Percentiles rank a stretch among this genome's conserved stretches.
Conservation (phyloP, 2,797 vertebrate genomes). For the Protosalanx chinensis region DNA sequence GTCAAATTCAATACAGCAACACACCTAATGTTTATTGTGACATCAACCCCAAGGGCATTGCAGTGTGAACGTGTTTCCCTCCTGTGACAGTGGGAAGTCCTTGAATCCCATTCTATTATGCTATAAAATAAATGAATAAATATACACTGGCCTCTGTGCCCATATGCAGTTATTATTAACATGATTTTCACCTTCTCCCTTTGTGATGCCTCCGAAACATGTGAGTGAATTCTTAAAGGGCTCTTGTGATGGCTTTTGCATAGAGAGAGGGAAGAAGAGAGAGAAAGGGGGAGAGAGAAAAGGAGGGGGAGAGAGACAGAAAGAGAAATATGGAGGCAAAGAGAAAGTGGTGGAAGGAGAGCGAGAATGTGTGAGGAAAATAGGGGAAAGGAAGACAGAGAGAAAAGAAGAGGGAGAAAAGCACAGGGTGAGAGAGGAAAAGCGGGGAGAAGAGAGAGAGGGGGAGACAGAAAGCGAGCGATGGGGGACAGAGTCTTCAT, state of each 20-base stretch:
- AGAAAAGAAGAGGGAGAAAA: constrained; percentile 4
- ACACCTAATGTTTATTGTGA: constrained; percentile 27
- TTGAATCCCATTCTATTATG: constrained; percentile 63
- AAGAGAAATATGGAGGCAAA: background rate
- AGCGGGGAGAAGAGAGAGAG: constrained; percentile 26
- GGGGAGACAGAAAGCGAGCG: constrained; percentile 23
- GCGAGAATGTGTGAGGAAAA: background rate
- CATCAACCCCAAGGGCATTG: constrained; percentile 56
- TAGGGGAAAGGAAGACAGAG: constrained; percentile 19
- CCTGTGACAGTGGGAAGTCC: constrained; percentile 56
- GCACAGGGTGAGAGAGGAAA: no score
- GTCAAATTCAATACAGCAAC: constrained; percentile 24
- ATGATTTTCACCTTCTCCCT: constrained; percentile 68
- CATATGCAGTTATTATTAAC: constrained; percentile 58
- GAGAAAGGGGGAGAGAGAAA: background rate
- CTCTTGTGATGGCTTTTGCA: constrained; percentile 36
- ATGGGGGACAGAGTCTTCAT: constrained; percentile 43
- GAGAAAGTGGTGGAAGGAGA: constrained; percentile 25
- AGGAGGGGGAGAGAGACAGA: constrained; percentile 6
- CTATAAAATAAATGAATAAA: constrained; percentile 71
- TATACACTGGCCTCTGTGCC: constrained; percentile 57
- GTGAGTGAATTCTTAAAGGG: constrained; percentile 66
- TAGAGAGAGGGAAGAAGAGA: constrained; percentile 25
- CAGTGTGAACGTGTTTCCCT: constrained; percentile 32
- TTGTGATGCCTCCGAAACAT: constrained; percentile 41